Conservation (phyloP, 2,888 invertebrate species). For the Cacoxenus indagator region DNA sequence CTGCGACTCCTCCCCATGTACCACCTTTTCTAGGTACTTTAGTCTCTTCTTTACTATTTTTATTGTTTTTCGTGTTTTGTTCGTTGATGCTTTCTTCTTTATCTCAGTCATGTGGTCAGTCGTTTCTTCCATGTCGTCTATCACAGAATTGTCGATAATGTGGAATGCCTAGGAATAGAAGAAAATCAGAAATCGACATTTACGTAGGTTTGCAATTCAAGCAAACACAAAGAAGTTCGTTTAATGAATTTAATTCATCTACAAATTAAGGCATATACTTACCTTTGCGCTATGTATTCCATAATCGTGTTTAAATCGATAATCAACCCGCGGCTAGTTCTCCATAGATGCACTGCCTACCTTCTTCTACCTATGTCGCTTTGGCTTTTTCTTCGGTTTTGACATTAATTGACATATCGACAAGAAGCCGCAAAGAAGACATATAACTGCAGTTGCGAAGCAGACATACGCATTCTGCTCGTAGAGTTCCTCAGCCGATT, state of each 20-base stretch:
- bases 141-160: no score
- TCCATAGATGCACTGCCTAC: no score
- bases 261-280: background rate
- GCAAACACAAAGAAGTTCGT: background rate
- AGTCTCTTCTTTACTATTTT: background rate
- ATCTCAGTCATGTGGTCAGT: no score
- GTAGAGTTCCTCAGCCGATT: background rate
- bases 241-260: background rate
- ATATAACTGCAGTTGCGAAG: background rate
- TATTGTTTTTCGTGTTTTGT: conserved; percentile 7
- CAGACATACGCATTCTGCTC: no score
- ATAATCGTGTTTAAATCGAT: no score
- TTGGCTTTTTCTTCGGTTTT: background rate
- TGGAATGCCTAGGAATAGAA: no score
- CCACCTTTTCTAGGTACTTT: background rate
- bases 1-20: background rate
- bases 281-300: background rate
- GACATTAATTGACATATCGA: background rate
- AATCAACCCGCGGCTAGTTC: no score
- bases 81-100: no score
- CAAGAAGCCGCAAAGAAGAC: background rate
- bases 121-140: no score
- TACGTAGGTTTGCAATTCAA: no score
- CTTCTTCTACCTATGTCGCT: background rate
- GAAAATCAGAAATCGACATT: no score